Conservation (phyloP, 2,888 invertebrate species). For the Liopterus haemorrhoidalis region DNA sequence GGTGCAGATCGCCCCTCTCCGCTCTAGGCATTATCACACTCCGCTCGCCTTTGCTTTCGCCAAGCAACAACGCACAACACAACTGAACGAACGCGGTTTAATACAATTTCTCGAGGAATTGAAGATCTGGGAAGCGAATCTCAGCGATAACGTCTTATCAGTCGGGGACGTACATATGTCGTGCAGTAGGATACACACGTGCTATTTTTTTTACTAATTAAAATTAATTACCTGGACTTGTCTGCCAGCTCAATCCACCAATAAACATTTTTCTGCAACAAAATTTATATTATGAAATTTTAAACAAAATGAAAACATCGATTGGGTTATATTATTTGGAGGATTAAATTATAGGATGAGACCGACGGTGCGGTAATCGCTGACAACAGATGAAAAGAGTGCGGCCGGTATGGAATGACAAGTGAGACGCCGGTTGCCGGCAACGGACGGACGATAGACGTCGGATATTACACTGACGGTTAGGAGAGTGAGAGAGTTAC, state of each 20-base stretch:
- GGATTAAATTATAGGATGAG: neutral
- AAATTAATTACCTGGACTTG: constrained; percentile 90
- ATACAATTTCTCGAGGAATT: no score
- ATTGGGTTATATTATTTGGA: no score
- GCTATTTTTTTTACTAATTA: neutral
- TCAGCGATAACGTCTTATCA: neutral
- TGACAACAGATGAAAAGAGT: neutral
- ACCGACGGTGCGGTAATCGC: neutral
- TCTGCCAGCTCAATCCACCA: constrained; percentile 99
- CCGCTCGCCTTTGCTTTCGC: no score
- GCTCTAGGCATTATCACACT: no score
- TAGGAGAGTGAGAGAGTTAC: no score
- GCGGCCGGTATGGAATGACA: constrained; percentile 1
- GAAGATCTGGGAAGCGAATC: no score
- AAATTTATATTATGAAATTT: constrained; percentile 43
- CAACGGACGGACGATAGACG: neutral
- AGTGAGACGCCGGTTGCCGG: constrained; percentile 5
- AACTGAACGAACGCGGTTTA: no score
- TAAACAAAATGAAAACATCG: no score
- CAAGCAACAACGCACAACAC: no score
- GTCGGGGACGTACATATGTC: neutral
- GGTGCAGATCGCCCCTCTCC: no score
- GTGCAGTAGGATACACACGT: neutral
- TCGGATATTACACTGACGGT: no score
- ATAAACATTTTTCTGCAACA: constrained; percentile 99